Base-by-base conservation (phyloP, 2,888 invertebrate genomes). In the Acleris laterana region DNA sequence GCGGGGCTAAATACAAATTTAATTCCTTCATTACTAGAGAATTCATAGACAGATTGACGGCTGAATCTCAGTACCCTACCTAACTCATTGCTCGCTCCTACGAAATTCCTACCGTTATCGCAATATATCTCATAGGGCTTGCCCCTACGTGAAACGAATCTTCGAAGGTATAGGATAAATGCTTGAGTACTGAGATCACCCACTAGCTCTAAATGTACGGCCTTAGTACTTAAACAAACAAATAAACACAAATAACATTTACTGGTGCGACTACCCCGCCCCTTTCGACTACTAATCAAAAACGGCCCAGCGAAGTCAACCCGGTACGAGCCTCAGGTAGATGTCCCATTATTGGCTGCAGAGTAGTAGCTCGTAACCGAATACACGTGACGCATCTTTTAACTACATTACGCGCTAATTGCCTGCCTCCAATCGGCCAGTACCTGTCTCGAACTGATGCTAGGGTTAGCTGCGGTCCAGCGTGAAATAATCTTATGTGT, bases 121-220 rank as follows among this genome's bases (percentile, higher is more conserved):
- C 48, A 48, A 19, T 48, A 48, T 2, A 48, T 48, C n/a, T 48
- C 48, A 3, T 4, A 2, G n/a, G 48, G 48, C 6, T n/a, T 13
- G 16, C 48, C 48, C 6, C 48, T 48, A 0, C 48, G 48, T 5
- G 48, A 48, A 16, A 19, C 7, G 6, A 48, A 48, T n/a, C 48
- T 3, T 3, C 48, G 48, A 16, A 48, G 17, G 6, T 19, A 48
- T 17, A 48, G 16, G 16, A 48, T 48, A 48, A 48, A 48, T 3
- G n/a, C 17, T 48, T 48, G 19, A 6, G 48, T n/a, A 48, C 48
- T 48, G 13, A 48, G 6, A 6, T 48, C 11, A n/a, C 53, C 28
- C 6, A 53, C 53, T n/a, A 53, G n/a, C n/a, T 53, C 53, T 53
- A 53, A 38, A 17, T 53, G 53, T 32, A 53, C 11, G 5, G 53